These are phyloP conservation scores for Scaeva pyrastri DNA, from an alignment of 2,888 invertebrate species.

Conservation along the genomic window DNA sequence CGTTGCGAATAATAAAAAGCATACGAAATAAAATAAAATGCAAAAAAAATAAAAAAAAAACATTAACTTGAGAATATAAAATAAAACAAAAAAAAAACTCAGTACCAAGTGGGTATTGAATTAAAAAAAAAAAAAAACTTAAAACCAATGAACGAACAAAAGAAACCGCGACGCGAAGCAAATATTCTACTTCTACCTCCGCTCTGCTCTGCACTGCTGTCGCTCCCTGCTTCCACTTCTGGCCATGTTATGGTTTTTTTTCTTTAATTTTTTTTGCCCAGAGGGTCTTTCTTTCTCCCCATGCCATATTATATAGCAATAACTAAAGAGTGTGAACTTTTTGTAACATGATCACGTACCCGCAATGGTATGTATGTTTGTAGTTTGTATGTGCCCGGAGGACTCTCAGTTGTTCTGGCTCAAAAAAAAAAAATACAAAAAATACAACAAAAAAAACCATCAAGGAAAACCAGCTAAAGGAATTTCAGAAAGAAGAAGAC, in stretches of 20 bases:
- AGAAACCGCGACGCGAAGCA: conserved; percentile 71
- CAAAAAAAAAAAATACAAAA: background rate
- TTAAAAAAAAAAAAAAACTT: conserved; percentile 37
- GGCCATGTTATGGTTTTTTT: background rate
- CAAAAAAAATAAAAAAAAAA: conserved; percentile 3
- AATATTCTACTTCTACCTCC: conserved; percentile 52
- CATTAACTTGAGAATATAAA: conserved; percentile 53
- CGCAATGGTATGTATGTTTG: conserved; percentile 22
- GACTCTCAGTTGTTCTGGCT: background rate
- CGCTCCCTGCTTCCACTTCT: conserved; percentile 8
- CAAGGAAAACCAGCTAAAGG: conserved; percentile 51
- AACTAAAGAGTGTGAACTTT: conserved; percentile 73
- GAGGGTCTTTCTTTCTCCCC: background rate
- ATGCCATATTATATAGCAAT: conserved; percentile 58
- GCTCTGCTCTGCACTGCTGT: background rate
- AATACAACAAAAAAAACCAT: background rate
- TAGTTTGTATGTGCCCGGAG: conserved; percentile 16
- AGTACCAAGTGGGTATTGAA: conserved; percentile 44
- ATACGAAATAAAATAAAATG: conserved; percentile 5
- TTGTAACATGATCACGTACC: conserved; percentile 75
- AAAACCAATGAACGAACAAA: conserved; percentile 57
- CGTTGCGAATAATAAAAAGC: conserved; percentile 51
- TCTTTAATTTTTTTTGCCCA: background rate
- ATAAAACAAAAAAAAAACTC: conserved; percentile 53
- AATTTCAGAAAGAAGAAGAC: conserved; percentile 44